Conservation (phyloP, 2,888 invertebrate species). For the Pteria penguin region DNA sequence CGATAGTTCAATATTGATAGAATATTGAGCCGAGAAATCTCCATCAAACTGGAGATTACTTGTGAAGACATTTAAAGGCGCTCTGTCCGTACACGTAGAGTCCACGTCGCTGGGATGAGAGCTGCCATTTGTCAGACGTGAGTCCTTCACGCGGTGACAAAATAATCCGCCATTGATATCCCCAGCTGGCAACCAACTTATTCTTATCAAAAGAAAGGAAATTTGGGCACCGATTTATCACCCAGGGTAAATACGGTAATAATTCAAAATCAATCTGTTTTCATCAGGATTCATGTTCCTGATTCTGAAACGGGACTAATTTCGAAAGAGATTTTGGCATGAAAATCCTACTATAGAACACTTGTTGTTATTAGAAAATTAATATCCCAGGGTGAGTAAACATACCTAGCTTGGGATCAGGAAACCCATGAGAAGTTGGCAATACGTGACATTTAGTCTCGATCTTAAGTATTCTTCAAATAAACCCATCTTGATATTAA, state of each 20-base stretch:
- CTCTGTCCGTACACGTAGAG: too few species aligned
- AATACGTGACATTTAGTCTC: too few species aligned
- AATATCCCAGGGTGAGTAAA: background rate
- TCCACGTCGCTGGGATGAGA: background rate
- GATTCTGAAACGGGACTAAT: slow-evolving; percentile 17
- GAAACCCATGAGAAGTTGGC: background rate
- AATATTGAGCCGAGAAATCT: too few species aligned
- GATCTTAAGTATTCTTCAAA: too few species aligned
- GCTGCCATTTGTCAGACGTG: slow-evolving; percentile 18
- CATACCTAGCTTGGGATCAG: background rate
- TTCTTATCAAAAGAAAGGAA: slow-evolving; percentile 24
- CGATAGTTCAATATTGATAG: too few species aligned
- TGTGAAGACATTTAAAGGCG: too few species aligned
- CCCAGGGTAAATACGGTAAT: slow-evolving; percentile 16
- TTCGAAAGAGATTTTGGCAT: background rate
- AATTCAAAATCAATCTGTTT: slow-evolving; percentile 44
- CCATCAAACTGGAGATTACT: too few species aligned
- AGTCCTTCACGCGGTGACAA: slow-evolving; percentile 11
- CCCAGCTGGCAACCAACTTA: slow-evolving; percentile 23
- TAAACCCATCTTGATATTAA: too few species aligned
- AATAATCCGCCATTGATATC: slow-evolving; percentile 21
- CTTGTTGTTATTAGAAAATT: background rate
- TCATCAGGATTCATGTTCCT: slow-evolving; percentile 19
- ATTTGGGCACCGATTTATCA: slow-evolving; percentile 12
- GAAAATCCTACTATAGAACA: background rate